phyloP scores from a whole-genome alignment of 2,797 vertebrate species.

The Dipus sagitta region DNA sequence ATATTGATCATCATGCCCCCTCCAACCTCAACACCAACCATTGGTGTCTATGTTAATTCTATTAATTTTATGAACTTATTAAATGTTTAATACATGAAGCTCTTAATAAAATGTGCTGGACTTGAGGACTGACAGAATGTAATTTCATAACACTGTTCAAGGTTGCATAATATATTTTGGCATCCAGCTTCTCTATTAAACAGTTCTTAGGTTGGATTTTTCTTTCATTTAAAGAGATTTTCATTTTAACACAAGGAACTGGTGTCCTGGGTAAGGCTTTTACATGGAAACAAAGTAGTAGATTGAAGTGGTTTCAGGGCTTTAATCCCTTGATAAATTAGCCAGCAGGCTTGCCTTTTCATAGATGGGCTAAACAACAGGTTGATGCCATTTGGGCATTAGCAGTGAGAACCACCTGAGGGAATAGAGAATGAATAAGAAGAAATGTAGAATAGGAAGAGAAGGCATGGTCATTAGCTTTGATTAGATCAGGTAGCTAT shows the following conservation, averaged over 20 bases:
- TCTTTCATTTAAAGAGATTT: conserved; percentile 88
- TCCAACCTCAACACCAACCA: not conserved
- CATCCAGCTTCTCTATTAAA: conserved; percentile 77
- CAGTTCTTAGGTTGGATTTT: conserved; percentile 85
- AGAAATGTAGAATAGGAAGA: conserved; percentile 72
- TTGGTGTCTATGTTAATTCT: conserved; percentile 46
- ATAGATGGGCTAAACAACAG: conserved; percentile 89
- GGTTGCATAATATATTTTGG: conserved; percentile 50
- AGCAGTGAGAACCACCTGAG: conserved; percentile 86
- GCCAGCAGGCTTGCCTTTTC: conserved; percentile 94
- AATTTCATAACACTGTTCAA: conserved; percentile 1
- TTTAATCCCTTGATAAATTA: conserved; percentile 93
- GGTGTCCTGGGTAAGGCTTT: conserved; percentile 87
- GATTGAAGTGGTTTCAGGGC: conserved; percentile 93
- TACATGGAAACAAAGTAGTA: conserved; percentile 88
- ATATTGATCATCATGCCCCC: not conserved
- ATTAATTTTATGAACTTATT: conserved; percentile 60
- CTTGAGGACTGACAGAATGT: conserved; percentile 45
- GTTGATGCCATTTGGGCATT: conserved; percentile 89
- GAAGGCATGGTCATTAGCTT: conserved; percentile 65
- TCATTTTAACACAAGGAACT: conserved; percentile 84
- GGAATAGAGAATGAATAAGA: conserved; percentile 86
- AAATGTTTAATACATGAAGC: conserved; percentile 53
- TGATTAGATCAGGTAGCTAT: conserved; percentile 59
- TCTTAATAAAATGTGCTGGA: not conserved